Evolutionary conservation across 2,113 vertebrate genomes (phyloP).

Genomic region (Bothrops jararaca): DNA sequence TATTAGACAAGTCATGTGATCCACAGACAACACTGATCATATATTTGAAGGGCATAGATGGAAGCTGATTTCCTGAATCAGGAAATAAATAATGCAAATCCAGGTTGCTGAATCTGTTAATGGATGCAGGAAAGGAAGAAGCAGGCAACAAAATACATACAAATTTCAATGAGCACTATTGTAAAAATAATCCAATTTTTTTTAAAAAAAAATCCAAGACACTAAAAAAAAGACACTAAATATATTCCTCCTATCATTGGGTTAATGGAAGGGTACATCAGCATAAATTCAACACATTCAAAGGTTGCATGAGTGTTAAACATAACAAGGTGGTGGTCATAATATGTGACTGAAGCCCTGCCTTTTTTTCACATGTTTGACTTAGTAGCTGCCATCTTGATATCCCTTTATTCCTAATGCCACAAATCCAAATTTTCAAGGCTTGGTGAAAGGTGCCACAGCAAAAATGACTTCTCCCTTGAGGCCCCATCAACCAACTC

Average conservation of each 20-base stretch:
- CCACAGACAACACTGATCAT: background rate
- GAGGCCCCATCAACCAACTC: background rate
- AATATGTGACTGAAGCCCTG: too few relatives aligned
- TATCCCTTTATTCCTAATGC: too few relatives aligned
- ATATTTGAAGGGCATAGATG: background rate
- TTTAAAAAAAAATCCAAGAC: background rate
- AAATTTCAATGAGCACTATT: background rate
- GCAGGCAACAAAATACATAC: background rate
- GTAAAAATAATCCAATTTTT: background rate
- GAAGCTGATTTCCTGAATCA: background rate
- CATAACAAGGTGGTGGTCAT: too few relatives aligned
- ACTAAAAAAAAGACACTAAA: background rate
- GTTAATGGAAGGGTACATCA: too few relatives aligned
- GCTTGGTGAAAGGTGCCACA: background rate
- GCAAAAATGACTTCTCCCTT: background rate
- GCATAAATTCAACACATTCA: too few relatives aligned
- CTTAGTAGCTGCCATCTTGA: too few relatives aligned
- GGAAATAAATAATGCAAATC: background rate
- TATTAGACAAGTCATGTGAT: background rate
- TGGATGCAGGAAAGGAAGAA: background rate
- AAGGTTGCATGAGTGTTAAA: too few relatives aligned
- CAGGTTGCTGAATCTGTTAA: background rate
- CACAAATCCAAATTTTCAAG: background rate
- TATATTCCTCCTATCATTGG: background rate
- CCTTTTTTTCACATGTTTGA: too few relatives aligned